Conservation (phyloP, 2,888 invertebrate species). For the Drosophila imparisetae region DNA sequence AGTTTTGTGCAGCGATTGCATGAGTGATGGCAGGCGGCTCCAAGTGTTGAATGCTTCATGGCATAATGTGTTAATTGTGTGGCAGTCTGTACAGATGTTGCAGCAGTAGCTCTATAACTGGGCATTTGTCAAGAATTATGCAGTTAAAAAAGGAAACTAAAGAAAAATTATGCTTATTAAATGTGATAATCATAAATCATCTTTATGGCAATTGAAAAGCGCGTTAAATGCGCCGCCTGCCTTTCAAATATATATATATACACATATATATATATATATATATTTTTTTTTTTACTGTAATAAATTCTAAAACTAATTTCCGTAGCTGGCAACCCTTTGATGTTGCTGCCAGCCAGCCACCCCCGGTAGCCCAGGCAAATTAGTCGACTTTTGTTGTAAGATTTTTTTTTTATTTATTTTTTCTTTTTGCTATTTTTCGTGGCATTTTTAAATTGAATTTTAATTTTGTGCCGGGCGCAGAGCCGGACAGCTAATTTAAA, state of each 20-base stretch:
- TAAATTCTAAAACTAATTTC: conserved; percentile 83
- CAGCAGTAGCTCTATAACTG: conserved; percentile 22
- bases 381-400: conserved; percentile 73
- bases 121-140: conserved; percentile 11
- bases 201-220: conserved; percentile 80
- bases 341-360: conserved; percentile 49
- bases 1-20: conserved; percentile 52
- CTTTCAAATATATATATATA: background rate
- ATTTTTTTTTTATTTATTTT: conserved; percentile 40
- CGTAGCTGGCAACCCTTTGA: conserved; percentile 63
- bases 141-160: conserved; percentile 15
- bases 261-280: background rate
- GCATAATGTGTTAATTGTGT: conserved; percentile 71
- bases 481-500: conserved; percentile 73
- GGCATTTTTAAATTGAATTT: conserved; percentile 80
- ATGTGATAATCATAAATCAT: conserved; percentile 81
- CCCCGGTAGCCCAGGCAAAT: conserved; percentile 60
- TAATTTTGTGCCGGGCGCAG: conserved; percentile 62
- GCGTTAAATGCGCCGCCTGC: conserved; percentile 59
- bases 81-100: conserved; percentile 43
- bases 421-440: conserved; percentile 56
- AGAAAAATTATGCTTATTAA: conserved; percentile 74
- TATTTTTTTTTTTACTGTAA: conserved; percentile 51
- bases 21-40: conserved; percentile 46
- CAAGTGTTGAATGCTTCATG: conserved; percentile 52